Evolutionary conservation across 1,140 invertebrate genomes (phyloP).

Genomic region (Ooceraea biroi): DNA sequence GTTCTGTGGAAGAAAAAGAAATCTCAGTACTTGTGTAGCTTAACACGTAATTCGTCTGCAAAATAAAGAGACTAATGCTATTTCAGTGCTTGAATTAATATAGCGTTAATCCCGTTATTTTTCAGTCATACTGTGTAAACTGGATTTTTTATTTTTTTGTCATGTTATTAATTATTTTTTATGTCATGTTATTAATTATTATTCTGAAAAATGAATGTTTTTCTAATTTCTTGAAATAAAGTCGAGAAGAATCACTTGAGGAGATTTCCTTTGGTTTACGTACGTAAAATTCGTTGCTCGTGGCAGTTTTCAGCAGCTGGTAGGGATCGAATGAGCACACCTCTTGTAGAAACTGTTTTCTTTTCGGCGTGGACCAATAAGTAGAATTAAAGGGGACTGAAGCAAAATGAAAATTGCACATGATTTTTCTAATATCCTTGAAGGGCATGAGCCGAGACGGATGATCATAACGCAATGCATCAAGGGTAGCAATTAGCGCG

Average conservation of each 20-base stretch:
- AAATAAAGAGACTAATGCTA: too few species aligned
- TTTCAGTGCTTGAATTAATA: too few species aligned
- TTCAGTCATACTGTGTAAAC: too few species aligned
- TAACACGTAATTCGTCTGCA: too few species aligned
- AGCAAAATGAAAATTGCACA: constrained; percentile 72
- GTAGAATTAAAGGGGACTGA: constrained; percentile 63
- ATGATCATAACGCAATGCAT: constrained; percentile 63
- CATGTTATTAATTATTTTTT: neutral
- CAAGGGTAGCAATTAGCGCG: constrained; percentile 73
- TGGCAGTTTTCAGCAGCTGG: constrained; percentile 77
- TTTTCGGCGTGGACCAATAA: constrained; percentile 76
- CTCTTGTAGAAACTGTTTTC: constrained; percentile 75
- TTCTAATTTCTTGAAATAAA: too few species aligned
- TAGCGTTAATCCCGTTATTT: too few species aligned
- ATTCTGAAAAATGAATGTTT: too few species aligned
- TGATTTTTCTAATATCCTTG: constrained; percentile 70
- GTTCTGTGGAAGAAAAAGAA: constrained; percentile 52
- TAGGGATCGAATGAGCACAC: constrained; percentile 81
- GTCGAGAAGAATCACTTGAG: constrained; percentile 1
- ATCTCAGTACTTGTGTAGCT: too few species aligned
- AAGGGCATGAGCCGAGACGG: constrained; percentile 46
- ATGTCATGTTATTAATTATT: neutral
- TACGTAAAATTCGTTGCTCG: constrained; percentile 79
- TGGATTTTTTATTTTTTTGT: too few species aligned
- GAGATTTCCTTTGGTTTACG: constrained; percentile 47